Conservation (phyloP, 2,888 invertebrate genomes). For the Oscheius sp. region DNA sequence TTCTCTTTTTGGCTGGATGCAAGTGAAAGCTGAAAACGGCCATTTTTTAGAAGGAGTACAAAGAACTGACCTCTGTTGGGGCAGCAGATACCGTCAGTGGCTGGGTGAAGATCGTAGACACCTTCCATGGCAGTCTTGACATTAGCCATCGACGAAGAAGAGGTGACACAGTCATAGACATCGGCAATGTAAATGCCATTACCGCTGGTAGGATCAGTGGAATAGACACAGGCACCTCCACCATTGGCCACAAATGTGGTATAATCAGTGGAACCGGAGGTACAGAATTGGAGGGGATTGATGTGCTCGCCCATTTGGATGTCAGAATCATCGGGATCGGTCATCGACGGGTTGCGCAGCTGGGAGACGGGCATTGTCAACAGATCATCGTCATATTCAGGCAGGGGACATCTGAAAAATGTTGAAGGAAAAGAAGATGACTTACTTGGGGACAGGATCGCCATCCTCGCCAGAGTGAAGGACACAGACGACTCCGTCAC, state of each 20-base stretch:
- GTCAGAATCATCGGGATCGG: constrained; percentile 72
- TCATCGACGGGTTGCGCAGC: constrained; percentile 72
- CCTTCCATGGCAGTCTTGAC: constrained; percentile 72
- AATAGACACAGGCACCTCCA: constrained; percentile 58
- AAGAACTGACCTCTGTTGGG: constrained; percentile 63
- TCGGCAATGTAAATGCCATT: constrained; percentile 71
- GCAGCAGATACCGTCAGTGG: constrained; percentile 71
- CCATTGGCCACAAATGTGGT: constrained; percentile 70
- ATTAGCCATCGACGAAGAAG: constrained; percentile 66
- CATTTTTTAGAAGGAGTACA: neutral
- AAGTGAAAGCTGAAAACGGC: constrained; percentile 64
- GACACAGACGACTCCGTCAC: constrained; percentile 72
- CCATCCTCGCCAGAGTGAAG: constrained; percentile 72
- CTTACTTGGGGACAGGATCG: constrained; percentile 66
- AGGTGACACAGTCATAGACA: constrained; percentile 69
- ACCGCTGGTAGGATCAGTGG: constrained; percentile 57
- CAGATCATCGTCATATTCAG: constrained; percentile 71
- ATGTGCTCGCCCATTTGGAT: constrained; percentile 72
- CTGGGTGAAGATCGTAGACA: constrained; percentile 69
- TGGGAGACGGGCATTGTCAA: constrained; percentile 72
- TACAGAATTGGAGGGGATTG: constrained; percentile 72
- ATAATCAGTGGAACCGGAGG: constrained; percentile 65
- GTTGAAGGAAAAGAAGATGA: neutral
- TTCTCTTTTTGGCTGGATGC: constrained; percentile 72
- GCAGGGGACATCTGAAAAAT: constrained; percentile 56